phyloP scores from a whole-genome alignment of 2,113 vertebrate species.

The Cyprinodon tularosa region DNA sequence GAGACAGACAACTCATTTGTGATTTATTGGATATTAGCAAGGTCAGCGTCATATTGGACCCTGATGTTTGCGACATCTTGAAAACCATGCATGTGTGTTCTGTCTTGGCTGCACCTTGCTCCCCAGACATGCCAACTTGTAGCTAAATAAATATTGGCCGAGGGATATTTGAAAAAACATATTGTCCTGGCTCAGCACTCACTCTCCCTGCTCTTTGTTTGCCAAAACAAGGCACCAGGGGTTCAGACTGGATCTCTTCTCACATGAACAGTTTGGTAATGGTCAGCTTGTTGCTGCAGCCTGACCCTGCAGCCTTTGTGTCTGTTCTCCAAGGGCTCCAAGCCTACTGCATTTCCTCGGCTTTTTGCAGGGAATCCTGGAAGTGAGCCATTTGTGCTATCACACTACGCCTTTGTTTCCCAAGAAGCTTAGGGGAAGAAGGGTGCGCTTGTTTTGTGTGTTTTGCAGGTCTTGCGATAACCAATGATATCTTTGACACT shows the following conservation, averaged over 20 bases:
- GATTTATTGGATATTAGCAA: conserved; percentile 35
- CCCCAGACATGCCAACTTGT: conserved; percentile 72
- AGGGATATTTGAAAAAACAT: conserved; percentile 78
- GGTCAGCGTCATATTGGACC: conserved; percentile 42
- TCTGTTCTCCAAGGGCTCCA: conserved; percentile 22
- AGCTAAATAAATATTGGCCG: conserved; percentile 76
- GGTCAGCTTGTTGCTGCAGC: conserved; percentile 52
- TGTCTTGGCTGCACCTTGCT: conserved; percentile 46
- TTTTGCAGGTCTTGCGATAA: conserved; percentile 59
- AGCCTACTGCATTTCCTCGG: conserved; percentile 39
- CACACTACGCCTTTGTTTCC: conserved; percentile 67
- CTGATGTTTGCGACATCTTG: conserved; percentile 63
- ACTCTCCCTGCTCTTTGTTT: conserved; percentile 51
- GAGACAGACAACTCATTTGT: conserved; percentile 29
- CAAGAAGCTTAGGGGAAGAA: conserved; percentile 47
- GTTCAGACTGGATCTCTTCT: conserved; percentile 57
- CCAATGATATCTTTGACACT: conserved; percentile 68
- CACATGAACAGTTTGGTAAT: conserved; percentile 53
- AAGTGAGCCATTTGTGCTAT: conserved; percentile 41
- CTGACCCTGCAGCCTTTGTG: conserved; percentile 56
- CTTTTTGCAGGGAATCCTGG: conserved; percentile 49
- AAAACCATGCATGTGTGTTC: conserved; percentile 40
- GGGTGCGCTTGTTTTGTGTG: conserved; percentile 51
- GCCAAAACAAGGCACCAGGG: conserved; percentile 67
- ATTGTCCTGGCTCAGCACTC: conserved; percentile 73